Evolutionary conservation across 2,797 vertebrate species (phyloP).

Genomic region (Sarcophilus harrisii): DNA sequence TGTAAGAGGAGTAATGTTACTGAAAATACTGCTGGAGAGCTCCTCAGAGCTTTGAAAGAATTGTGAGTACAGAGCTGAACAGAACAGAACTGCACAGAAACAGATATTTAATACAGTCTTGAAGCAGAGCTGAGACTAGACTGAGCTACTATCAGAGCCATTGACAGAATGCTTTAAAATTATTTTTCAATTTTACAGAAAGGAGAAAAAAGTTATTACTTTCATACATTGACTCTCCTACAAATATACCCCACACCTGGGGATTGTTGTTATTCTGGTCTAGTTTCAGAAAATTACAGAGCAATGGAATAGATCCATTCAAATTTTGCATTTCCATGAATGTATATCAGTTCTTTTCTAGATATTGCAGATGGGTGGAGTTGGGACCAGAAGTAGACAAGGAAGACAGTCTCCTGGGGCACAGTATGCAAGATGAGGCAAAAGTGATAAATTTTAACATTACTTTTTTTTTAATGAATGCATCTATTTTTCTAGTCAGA

Average conservation of each 20-base stretch:
- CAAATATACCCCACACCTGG: neutral
- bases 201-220: neutral
- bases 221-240: neutral
- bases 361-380: neutral
- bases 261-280: neutral
- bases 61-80: neutral
- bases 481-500: neutral
- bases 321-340: neutral
- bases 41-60: neutral
- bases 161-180: neutral
- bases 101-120: constrained; percentile 1
- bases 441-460: neutral
- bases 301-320: neutral
- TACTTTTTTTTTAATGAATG: neutral
- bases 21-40: neutral
- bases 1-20: constrained; percentile 16
- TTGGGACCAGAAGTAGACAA: neutral
- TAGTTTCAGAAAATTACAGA: neutral
- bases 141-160: neutral
- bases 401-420: neutral
- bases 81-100: constrained; percentile 8
- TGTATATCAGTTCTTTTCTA: neutral
- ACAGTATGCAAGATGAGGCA: neutral
- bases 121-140: neutral
- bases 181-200: neutral